Percentiles rank a stretch among this genome's conserved stretches.
Conservation (phyloP, 2,113 vertebrate genomes). For the Petrocephalus microphthalmus region DNA sequence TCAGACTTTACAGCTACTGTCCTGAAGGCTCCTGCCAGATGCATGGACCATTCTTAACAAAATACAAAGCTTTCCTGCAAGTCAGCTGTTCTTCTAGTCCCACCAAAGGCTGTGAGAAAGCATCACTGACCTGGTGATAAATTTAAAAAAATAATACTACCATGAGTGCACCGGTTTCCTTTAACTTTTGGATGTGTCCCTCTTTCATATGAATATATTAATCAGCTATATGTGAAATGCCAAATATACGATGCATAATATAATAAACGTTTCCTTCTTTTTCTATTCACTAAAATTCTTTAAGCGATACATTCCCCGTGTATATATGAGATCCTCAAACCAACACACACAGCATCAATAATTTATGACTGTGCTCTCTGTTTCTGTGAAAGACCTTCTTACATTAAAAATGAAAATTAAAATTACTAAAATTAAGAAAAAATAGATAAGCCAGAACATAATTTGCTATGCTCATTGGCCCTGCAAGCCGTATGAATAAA, state of each 20-base stretch:
- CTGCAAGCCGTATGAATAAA: slow-evolving; percentile 19
- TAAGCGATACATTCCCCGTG: background rate
- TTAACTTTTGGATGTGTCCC: background rate
- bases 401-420: slow-evolving; percentile 12
- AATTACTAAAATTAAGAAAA: slow-evolving; percentile 15
- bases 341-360: background rate
- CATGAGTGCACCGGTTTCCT: background rate
- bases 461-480: slow-evolving; percentile 16
- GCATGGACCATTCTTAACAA: background rate
- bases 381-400: slow-evolving; percentile 5
- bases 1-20: background rate
- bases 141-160: background rate
- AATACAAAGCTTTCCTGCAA: background rate
- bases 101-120: background rate
- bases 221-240: background rate
- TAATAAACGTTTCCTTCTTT: slow-evolving; percentile 3
- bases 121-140: background rate
- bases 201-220: background rate
- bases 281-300: background rate
- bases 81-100: background rate
- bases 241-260: background rate
- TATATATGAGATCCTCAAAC: background rate
- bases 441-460: slow-evolving; percentile 14
- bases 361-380: background rate
- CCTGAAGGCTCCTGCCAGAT: background rate